phyloP scores from a whole-genome alignment of 2,113 vertebrate species.

The Pipra filicauda region DNA sequence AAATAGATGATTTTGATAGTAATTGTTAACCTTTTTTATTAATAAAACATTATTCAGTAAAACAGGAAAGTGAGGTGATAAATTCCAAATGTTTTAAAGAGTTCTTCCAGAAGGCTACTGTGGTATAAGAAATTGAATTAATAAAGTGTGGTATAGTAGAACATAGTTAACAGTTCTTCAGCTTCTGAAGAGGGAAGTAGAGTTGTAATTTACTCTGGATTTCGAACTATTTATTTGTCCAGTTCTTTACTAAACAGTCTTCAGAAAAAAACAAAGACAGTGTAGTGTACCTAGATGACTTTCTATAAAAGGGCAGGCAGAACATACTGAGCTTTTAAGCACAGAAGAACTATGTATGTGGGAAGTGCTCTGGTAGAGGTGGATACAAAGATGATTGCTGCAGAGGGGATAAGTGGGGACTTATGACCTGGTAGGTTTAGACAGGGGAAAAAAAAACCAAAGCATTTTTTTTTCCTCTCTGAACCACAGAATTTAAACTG shows the following conservation, averaged over 20 bases:
- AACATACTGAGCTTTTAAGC: background rate
- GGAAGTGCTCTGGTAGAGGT: background rate
- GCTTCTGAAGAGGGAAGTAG: background rate
- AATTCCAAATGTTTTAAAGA: background rate
- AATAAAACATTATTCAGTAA: background rate
- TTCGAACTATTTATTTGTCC: background rate
- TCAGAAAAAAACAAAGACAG: background rate
- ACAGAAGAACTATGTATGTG: background rate
- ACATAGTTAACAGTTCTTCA: background rate
- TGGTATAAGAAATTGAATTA: background rate
- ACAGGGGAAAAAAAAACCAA: background rate
- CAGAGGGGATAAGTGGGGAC: background rate
- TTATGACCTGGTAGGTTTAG: background rate
- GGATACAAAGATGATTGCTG: background rate
- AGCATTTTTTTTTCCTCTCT: rapidly evolving
- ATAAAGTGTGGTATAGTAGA: background rate
- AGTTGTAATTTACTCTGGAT: background rate
- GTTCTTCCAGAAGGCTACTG: background rate
- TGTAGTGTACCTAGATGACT: background rate
- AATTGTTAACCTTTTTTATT: background rate
- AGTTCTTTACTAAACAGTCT: background rate
- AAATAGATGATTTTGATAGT: background rate
- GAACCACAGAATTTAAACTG: background rate
- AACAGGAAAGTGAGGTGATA: background rate
- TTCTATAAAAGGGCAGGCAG: background rate